Conservation (phyloP, 2,888 invertebrate genomes). For the Epistrophella euchroma region DNA sequence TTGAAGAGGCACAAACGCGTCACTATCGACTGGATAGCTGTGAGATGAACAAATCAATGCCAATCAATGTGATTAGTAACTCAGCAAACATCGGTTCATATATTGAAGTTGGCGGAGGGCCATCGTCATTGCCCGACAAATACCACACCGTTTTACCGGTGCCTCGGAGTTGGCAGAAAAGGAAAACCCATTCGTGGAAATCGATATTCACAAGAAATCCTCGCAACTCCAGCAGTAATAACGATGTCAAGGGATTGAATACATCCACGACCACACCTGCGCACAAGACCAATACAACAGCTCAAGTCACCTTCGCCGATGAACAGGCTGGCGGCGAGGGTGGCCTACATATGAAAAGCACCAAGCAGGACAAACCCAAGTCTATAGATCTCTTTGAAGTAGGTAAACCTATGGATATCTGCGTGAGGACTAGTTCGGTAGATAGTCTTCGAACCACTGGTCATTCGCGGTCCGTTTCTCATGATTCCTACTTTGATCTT, state of each 20-base stretch:
- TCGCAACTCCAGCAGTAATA: constrained; percentile 80
- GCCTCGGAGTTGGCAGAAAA: constrained; percentile 86
- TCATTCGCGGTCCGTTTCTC: constrained; percentile 90
- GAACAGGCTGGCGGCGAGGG: constrained; percentile 72
- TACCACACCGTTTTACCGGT: constrained; percentile 97
- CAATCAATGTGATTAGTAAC: constrained; percentile 81
- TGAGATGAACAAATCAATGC: constrained; percentile 83
- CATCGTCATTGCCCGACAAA: constrained; percentile 88
- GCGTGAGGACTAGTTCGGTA: constrained; percentile 83
- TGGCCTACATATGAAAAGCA: constrained; percentile 77
- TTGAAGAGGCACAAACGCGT: constrained; percentile 92
- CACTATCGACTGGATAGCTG: constrained; percentile 85
- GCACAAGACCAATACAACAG: constrained; percentile 77
- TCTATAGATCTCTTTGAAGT: constrained; percentile 83
- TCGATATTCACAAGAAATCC: constrained; percentile 84
- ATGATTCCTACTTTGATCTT: constrained; percentile 95
- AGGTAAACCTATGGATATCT: constrained; percentile 82
- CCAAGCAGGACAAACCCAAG: constrained; percentile 81
- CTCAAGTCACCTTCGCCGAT: constrained; percentile 82
- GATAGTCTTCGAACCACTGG: constrained; percentile 84
- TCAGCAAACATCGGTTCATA: constrained; percentile 85
- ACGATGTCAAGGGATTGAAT: constrained; percentile 78
- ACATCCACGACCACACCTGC: constrained; percentile 73
- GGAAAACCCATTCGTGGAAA: constrained; percentile 84
- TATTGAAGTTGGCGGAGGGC: constrained; percentile 91